Conservation (phyloP, 2,113 vertebrate species). For the Meriones unguiculatus region DNA sequence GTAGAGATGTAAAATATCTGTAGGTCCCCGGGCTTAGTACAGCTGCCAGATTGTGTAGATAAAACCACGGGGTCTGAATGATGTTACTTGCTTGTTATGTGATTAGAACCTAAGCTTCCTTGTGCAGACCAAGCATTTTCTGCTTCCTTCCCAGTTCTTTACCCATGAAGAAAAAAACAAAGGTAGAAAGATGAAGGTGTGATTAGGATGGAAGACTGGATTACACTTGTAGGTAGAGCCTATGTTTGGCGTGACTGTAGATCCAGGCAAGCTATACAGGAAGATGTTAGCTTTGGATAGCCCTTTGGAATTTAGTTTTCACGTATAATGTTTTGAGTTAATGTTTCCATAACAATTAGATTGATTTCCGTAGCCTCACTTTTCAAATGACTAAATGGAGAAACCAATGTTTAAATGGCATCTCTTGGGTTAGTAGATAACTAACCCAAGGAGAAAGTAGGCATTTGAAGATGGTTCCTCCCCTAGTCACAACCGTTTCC, state of each 20-base stretch:
- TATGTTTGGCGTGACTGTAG: neutral
- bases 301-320: neutral
- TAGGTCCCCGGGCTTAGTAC: neutral
- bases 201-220: neutral
- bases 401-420: neutral
- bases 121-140: neutral
- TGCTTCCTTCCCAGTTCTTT: neutral
- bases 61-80: neutral
- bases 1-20: neutral
- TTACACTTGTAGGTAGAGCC: neutral
- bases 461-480: neutral
- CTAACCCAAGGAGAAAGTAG: neutral
- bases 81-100: neutral
- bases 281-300: neutral
- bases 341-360: neutral
- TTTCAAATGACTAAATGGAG: neutral
- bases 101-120: neutral
- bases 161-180: neutral
- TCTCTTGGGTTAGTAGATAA: neutral
- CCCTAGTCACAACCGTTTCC: neutral
- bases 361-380: neutral
- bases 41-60: neutral
- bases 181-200: neutral
- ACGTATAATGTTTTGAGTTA: neutral
- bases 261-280: neutral